Percentiles rank a stretch among this genome's conserved stretches.
Evolutionary conservation across 92 coral and sea anemone species (phyloP).

Genomic region (Virgularia gustaviana): DNA sequence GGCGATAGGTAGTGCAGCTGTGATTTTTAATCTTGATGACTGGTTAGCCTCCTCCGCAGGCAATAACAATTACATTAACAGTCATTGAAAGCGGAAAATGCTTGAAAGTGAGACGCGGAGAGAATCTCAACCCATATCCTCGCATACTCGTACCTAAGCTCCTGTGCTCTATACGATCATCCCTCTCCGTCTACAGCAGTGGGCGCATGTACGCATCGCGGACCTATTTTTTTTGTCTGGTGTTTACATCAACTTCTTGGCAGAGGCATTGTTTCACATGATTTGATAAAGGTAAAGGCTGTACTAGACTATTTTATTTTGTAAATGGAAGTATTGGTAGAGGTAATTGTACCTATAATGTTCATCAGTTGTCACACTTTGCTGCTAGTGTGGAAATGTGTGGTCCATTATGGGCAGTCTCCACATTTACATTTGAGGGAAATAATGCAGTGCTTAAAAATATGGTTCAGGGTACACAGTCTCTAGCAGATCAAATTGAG

Average conservation of each 20-base stretch:
- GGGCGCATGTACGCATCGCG: too few relatives aligned
- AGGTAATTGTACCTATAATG: constrained; percentile 1
- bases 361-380: background rate
- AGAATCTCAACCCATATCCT: too few relatives aligned
- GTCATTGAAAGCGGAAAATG: too few relatives aligned
- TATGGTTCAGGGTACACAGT: background rate
- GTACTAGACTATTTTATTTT: constrained; percentile 1
- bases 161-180: too few relatives aligned
- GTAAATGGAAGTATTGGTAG: background rate
- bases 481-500: background rate
- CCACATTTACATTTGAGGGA: background rate
- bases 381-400: background rate
- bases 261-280: background rate
- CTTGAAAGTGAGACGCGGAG: too few relatives aligned
- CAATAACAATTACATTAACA: too few relatives aligned
- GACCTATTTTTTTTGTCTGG: constrained; percentile 27
- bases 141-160: too few relatives aligned
- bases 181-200: too few relatives aligned
- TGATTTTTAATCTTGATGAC: too few relatives aligned
- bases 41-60: too few relatives aligned
- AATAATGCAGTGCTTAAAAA: constrained; percentile 2
- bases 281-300: background rate
- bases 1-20: too few relatives aligned
- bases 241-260: background rate
- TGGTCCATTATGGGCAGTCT: background rate